These are phyloP conservation scores for Pheosia tremula DNA, from an alignment of 2,888 invertebrate genomes.

Conservation along the genomic window DNA sequence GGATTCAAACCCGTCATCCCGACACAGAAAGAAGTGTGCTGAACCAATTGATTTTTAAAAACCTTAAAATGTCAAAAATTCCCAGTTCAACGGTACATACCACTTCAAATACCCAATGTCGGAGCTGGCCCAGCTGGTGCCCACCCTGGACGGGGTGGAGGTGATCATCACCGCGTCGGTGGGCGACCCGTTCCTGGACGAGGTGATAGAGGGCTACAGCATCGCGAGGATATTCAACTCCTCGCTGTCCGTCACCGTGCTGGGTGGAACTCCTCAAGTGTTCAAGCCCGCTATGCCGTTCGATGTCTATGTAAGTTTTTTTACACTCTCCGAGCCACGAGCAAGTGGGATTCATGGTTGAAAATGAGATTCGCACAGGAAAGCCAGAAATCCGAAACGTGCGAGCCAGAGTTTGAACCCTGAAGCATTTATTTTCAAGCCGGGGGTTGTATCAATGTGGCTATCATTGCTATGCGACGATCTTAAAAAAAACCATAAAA, in stretches of 20 bases:
- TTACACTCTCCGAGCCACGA: not conserved
- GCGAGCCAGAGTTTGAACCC: too few relatives aligned
- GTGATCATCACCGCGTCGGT: slow-evolving; percentile 93
- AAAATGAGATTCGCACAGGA: too few relatives aligned
- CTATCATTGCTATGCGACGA: too few relatives aligned
- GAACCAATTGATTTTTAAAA: too few relatives aligned
- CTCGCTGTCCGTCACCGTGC: slow-evolving; percentile 91
- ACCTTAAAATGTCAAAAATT: not conserved
- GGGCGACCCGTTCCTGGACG: slow-evolving; percentile 94
- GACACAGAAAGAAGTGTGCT: too few relatives aligned
- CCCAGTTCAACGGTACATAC: slow-evolving; percentile 94
- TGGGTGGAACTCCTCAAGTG: slow-evolving; percentile 96
- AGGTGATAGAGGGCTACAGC: slow-evolving; percentile 93
- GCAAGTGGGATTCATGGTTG: too few relatives aligned
- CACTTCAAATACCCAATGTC: slow-evolving; percentile 94
- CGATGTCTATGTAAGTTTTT: slow-evolving; percentile 89
- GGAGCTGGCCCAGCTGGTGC: slow-evolving; percentile 88
- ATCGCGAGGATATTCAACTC: slow-evolving; percentile 95
- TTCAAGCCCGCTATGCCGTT: slow-evolving; percentile 98
- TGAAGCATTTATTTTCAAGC: too few relatives aligned
- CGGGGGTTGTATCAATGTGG: too few relatives aligned
- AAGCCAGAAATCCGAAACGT: too few relatives aligned
- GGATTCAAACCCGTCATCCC: too few relatives aligned
- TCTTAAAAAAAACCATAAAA: too few relatives aligned
- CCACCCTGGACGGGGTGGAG: slow-evolving; percentile 90